Evolutionary conservation across 2,888 invertebrate genomes (phyloP), one percentile per base, ranked within the genome.

Genomic region (Xanthia icteritia): DNA sequence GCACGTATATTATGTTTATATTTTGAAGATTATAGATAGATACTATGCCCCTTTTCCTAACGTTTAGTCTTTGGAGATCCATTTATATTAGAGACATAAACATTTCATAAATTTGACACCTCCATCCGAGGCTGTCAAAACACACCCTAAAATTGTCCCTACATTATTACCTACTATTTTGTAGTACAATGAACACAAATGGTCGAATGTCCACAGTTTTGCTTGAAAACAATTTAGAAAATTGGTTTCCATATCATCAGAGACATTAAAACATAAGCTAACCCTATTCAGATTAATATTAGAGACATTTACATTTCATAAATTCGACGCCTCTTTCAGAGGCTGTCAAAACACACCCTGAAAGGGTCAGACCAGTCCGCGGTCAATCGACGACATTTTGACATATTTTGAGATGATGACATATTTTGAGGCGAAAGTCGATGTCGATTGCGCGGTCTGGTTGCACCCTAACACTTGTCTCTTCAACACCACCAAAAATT

Each of bases 161-260:
- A 20, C n/a, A 31, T 23, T 3, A 15, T 11, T 4, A 13, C 9
- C n/a, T 31, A n/a, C 17, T 15, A 11, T 51, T 31, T 23, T 42
- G 1, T 73, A 74, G 0, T 36, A 6, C 6, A 15, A 63, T 23
- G n/a, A 17, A 42, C 63, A 68, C 51, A 70, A 56, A 66, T 81
- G 1, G 63, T 77, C 69, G 69, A 78, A 82, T 48, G 78, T 81
- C 71, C 42, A 81, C 71, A 84, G 9, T 45, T 45, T 27, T 27
- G 6, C 13, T 27, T 45, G 45, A 4, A 66, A 27, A 11, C 11
- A 13, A 31, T 5, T 63, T 15, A 36, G 9, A 17, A 6, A 5
- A 31, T 39, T 20, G 2, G 11, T 31, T 63, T n/a, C 11, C 17
- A 31, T 48, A 39, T 9, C 0, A 60, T 80, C 27, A 27, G 13